phyloP scores from a whole-genome alignment of 2,113 vertebrate genomes.

The Nannospalax galili region DNA sequence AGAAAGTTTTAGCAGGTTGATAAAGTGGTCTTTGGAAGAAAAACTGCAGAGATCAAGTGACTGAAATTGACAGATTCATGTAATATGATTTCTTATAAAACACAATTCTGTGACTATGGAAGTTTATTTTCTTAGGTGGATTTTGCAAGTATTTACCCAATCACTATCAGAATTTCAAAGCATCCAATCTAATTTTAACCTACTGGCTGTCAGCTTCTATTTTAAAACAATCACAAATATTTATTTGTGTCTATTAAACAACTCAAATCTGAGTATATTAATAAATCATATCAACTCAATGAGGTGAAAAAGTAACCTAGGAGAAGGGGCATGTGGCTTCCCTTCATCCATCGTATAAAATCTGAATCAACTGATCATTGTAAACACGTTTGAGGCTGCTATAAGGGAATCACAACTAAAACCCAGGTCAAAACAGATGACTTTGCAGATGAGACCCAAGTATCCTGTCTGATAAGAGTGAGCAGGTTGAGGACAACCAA shows the following conservation, averaged over 20 bases:
- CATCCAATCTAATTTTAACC: background rate
- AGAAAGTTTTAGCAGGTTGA: background rate
- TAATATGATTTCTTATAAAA: constrained; percentile 11
- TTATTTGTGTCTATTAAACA: background rate
- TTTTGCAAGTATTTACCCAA: background rate
- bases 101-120: background rate
- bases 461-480: background rate
- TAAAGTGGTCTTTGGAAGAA: background rate
- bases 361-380: background rate
- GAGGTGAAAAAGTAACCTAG: background rate
- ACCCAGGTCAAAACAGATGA: background rate
- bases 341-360: background rate
- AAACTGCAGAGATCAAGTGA: background rate
- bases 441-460: background rate
- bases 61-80: background rate
- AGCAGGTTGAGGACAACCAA: background rate
- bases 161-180: background rate
- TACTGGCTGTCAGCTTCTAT: background rate
- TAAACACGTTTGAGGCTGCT: background rate
- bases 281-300: background rate
- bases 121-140: constrained; percentile 6
- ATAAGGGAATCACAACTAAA: background rate
- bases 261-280: background rate
- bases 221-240: background rate
- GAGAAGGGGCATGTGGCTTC: background rate